Conservation (phyloP, 2,113 vertebrate genomes). For the Plectropomus leopardus region DNA sequence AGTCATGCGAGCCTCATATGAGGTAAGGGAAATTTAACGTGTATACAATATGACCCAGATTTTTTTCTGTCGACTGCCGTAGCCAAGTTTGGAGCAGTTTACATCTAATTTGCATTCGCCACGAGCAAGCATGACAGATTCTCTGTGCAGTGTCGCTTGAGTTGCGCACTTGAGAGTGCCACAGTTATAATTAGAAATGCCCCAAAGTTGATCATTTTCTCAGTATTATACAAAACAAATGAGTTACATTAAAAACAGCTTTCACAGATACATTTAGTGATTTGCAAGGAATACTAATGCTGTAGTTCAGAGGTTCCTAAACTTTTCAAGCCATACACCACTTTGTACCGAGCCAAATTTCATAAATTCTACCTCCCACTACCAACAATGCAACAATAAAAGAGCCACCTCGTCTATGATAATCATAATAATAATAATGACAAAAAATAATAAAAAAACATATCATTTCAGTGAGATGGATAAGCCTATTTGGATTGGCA, state of each 20-base stretch:
- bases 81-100: conserved; percentile 44
- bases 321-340: too few relatives aligned
- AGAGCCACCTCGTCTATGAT: too few relatives aligned
- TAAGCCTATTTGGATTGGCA: too few relatives aligned
- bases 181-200: conserved; percentile 56
- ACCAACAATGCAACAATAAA: too few relatives aligned
- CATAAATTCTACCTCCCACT: too few relatives aligned
- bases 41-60: conserved; percentile 60
- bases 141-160: conserved; percentile 46
- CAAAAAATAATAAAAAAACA: too few relatives aligned
- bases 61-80: conserved; percentile 32
- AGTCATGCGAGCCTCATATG: conserved; percentile 27
- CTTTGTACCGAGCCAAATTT: too few relatives aligned
- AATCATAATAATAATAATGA: too few relatives aligned
- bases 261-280: neutral
- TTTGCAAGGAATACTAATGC: too few relatives aligned
- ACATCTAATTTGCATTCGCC: conserved; percentile 52
- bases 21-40: conserved; percentile 51
- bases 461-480: too few relatives aligned
- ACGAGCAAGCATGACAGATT: conserved; percentile 48
- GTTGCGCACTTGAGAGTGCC: conserved; percentile 26
- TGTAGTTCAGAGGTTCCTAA: too few relatives aligned
- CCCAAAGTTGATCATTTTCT: conserved; percentile 36
- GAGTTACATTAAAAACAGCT: conserved; percentile 15
- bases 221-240: conserved; percentile 43